Evolutionary conservation across 2,797 vertebrate genomes (phyloP), one percentile per base, ranked within the genome.

Genomic region (Falco berigora): DNA sequence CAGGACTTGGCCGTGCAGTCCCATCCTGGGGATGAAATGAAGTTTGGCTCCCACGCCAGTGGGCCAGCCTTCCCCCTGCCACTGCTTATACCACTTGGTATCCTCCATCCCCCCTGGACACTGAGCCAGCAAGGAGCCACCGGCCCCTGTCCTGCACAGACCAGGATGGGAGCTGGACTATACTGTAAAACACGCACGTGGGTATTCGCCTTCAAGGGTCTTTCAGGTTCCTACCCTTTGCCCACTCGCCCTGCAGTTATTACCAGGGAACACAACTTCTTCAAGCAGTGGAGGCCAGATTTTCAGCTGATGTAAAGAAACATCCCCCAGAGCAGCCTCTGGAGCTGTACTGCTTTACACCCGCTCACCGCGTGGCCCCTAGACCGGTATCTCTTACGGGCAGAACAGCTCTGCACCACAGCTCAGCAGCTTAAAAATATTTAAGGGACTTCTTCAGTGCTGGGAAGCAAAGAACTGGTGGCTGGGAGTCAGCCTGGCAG

Each of bases 101-200:
- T 34, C 64, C 77, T 53, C 20, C 79, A 32, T 17, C 12, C 16
- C 13, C 28, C 3, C 0, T 0, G 12, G 19, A 38, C 52, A 49
- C 12, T 0, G 4, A 63, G 76, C 40, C 61, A 52, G 34, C 21
- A 13, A 53, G 18, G 46, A 79, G 50, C 53, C 53, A 20, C 46
- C 0, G 0, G 21, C 18, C 5, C 55, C 44, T 44, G 21, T 82
- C 40, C 79, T 38, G 47, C 47, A 47, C 0, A 0, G 10, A 11
- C 8, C 30, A 30, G 53, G 18, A 23, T 3, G 0, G 3, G 47
- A 63, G 34, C 30, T 30, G 63, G 81, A 13, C 19, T 32, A 21
- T 5, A 1, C 17, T 17, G 47, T 13, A 21, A 66, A 73, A 53
- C 44, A n/a, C 42, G 50, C 15, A 32, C 10, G 20, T 0, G 2